Base-by-base conservation (phyloP, 2,797 vertebrate species). In the Sebastes paucispinis region DNA sequence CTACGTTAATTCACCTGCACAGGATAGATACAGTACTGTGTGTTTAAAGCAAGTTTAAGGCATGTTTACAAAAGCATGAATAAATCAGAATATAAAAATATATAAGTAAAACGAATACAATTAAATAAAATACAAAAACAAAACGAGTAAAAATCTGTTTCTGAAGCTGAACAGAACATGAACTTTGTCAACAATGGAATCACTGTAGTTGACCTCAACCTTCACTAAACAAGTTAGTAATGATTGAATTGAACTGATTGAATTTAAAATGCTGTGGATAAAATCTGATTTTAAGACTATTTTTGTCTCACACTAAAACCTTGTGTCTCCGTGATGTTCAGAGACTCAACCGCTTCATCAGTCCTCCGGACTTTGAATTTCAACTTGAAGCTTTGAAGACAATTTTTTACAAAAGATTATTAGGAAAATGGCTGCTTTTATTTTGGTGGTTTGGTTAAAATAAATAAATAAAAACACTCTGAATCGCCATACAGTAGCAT, bases 231-330 rank as follows among this genome's bases (percentile, higher is more conserved):
- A 12, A 13, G 5, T 81, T 69, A 80, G 54, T 20, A 52, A 60
- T 73, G 24, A 81, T 31, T 76, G 4, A 82, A 76, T 79, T 73
- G 65, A 39, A 43, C 31, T 73, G 47, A 86, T 78, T 77, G 58
- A 70, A 29, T 79, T 79, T 14, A 27, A 80, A 47, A 68, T 22
- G 8, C 31, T 39, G 20, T 3, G 1, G n/a, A 31, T 36, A 2
- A 25, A 57, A 69, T 69, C 58, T 1, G 43, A 80, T 72, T 59
- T 65, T 24, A 20, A 57, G 52, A 63, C 18, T 58, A 16, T 62
- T 71, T 63, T 29, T 9, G 27, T 58, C 36, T n/a, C 43, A 20
- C 24, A 3, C 12, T 20, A 24, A 57, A 59, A n/a, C 12, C 34
- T 79, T 1, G 47, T 70, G 52, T 73, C 25, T 69, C 31, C 1